These are phyloP conservation scores for Buathra laborator DNA, from an alignment of 2,888 invertebrate genomes.

Conservation along the genomic window DNA sequence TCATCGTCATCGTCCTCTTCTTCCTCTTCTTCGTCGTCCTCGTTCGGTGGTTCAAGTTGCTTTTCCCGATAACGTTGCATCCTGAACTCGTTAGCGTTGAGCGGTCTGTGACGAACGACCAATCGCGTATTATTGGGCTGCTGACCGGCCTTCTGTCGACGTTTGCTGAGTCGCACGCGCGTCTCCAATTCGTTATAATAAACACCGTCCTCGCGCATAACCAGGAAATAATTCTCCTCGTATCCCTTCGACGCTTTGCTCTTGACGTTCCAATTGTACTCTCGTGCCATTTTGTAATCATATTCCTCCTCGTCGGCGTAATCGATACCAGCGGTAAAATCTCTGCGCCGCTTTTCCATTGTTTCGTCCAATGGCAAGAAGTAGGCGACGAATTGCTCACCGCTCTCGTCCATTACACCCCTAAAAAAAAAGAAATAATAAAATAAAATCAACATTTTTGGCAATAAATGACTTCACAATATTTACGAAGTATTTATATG, in stretches of 20 bases:
- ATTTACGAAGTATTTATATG: not conserved
- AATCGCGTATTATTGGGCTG: conserved; percentile 92
- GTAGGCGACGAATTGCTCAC: conserved; percentile 99
- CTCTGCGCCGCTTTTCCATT: conserved; percentile 94
- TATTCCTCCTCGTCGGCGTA: conserved; percentile 97
- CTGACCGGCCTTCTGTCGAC: conserved; percentile 92
- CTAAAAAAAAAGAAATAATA: conserved; percentile 85
- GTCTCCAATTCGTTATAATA: conserved; percentile 98
- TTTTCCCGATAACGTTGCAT: conserved; percentile 95
- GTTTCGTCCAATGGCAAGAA: conserved; percentile 98
- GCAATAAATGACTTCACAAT: too few species aligned
- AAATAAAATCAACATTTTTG: not conserved
- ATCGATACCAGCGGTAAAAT: conserved; percentile 90
- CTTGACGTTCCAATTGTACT: conserved; percentile 99
- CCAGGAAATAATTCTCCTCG: conserved; percentile 99
- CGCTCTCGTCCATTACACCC: conserved; percentile 99
- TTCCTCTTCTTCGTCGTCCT: conserved; percentile 89
- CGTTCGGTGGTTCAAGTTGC: conserved; percentile 94
- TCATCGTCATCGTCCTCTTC: conserved; percentile 89
- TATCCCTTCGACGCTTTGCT: conserved; percentile 98
- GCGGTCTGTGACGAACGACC: conserved; percentile 95
- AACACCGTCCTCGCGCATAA: conserved; percentile 95
- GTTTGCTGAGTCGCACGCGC: conserved; percentile 96
- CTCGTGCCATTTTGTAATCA: conserved; percentile 98
- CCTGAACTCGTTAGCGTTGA: conserved; percentile 93